Evolutionary conservation across 2,888 invertebrate species (phyloP), one percentile per base, ranked within the genome.

Genomic region (Cryptocheilus praepositus): DNA sequence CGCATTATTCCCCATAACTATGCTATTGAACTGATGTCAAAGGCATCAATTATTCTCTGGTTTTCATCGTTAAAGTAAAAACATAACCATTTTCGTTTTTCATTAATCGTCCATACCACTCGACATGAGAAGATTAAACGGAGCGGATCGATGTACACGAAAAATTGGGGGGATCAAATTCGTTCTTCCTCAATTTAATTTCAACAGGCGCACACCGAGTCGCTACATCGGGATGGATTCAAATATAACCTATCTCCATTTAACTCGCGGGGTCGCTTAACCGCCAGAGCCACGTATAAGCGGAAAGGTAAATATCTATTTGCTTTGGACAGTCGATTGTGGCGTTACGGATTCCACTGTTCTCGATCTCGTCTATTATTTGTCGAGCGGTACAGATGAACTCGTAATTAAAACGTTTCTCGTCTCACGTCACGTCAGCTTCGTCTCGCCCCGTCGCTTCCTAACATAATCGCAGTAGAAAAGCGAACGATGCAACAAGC

Each of bases 221-320:
- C 28, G 18, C 13, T 36, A 52, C 21, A 21, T 36, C 51, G 36
- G 36, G 36, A 36, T 36, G 36, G 36, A 11, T 36, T 36, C 2
- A 53, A 25, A 64, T 7, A 44, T 53, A 58, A 36, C 45, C 60
- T 15, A 44, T 58, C 74, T 65, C 63, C 62, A 70, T 70, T 70
- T 67, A 70, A 70, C 59, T 54, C 43, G 44, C 21, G 57, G n/a
- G 66, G 44, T 67, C 62, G 45, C 57, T 64, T 73, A 62, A 77
- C 65, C 68, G n/a, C 64, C 62, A 44, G 66, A 66, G 52, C 62
- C 16, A 16, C 3, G 25, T 55, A 67, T 70, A 73, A 64, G 18
- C 57, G 60, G 28, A 59, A 58, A 49, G 60, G 45, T 63, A 73
- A 70, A 66, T 75, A 64, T 66, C 65, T 54, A 64, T 64, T 71